Percentiles rank a stretch among this genome's conserved stretches.
Evolutionary conservation across 2,113 vertebrate genomes (phyloP).

Genomic region (Felis chaus): DNA sequence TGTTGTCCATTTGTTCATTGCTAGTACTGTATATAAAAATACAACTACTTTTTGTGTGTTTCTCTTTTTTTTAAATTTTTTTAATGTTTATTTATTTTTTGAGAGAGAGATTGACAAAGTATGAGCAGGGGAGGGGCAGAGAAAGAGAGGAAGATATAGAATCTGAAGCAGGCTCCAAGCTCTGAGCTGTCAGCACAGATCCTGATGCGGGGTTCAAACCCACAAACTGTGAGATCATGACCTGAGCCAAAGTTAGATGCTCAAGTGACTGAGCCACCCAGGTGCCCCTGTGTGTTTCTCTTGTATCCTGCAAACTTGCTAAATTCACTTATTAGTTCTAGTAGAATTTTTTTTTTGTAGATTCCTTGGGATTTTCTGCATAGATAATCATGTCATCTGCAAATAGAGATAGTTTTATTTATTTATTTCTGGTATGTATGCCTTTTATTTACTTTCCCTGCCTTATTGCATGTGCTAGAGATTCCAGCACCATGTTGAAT

Average conservation of each 20-base stretch:
- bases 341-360: background rate
- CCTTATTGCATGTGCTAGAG: background rate
- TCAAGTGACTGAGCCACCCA: too few species aligned
- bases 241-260: too few species aligned
- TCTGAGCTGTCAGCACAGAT: too few species aligned
- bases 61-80: background rate
- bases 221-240: too few species aligned
- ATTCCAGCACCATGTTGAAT: background rate
- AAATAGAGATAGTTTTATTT: background rate
- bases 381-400: background rate
- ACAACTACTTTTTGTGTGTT: background rate
- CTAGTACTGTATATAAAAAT: background rate
- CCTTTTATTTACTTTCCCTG: conserved; percentile 22
- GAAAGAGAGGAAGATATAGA: too few species aligned
- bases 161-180: too few species aligned
- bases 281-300: background rate
- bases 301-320: background rate
- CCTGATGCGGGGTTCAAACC: too few species aligned
- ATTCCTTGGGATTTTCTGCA: background rate
- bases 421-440: background rate
- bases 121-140: too few species aligned
- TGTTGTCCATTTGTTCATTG: background rate
- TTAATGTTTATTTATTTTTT: too few species aligned
- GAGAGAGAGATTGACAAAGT: too few species aligned
- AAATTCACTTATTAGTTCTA: background rate